These are phyloP conservation scores for Triops longicaudatus DNA, from an alignment of 1,140 invertebrate species.

Conservation along the genomic window DNA sequence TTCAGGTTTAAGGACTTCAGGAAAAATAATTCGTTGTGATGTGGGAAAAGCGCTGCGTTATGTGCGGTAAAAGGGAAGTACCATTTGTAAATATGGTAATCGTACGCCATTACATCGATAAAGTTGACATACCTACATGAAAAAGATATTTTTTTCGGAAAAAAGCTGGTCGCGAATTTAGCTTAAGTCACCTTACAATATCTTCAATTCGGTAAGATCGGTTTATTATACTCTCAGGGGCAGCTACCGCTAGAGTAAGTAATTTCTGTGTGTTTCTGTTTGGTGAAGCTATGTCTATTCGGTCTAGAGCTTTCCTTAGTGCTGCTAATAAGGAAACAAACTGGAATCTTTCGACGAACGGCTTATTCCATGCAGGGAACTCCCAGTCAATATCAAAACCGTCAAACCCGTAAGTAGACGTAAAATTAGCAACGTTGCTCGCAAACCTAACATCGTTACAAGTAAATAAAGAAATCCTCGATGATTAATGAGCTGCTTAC, in stretches of 20 bases:
- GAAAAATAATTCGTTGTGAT: constrained; percentile 51
- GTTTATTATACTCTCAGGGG: constrained; percentile 60
- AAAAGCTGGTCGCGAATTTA: background rate
- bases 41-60: constrained; percentile 66
- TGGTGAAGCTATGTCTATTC: constrained; percentile 40
- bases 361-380: constrained; percentile 57
- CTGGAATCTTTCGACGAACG: constrained; percentile 52
- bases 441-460: constrained; percentile 50
- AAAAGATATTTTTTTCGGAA: constrained; percentile 26
- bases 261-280: constrained; percentile 46
- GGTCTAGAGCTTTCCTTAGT: constrained; percentile 41
- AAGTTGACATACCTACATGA: constrained; percentile 62
- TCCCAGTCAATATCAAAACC: constrained; percentile 83
- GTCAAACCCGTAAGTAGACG: constrained; percentile 58
- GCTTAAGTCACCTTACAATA: constrained; percentile 54
- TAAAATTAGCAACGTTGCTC: constrained; percentile 49
- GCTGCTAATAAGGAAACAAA: constrained; percentile 62
- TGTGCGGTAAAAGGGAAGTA: constrained; percentile 70
- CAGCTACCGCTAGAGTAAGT: constrained; percentile 68
- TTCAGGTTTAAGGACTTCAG: constrained; percentile 68
- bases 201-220: constrained; percentile 63
- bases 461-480: constrained; percentile 18
- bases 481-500: constrained; percentile 35
- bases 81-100: constrained; percentile 69
- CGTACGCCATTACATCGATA: constrained; percentile 82